Percentiles rank a stretch among this genome's conserved stretches.
phyloP scores from a whole-genome alignment of 2,888 invertebrate genomes.

The Osmoderma eremita region DNA sequence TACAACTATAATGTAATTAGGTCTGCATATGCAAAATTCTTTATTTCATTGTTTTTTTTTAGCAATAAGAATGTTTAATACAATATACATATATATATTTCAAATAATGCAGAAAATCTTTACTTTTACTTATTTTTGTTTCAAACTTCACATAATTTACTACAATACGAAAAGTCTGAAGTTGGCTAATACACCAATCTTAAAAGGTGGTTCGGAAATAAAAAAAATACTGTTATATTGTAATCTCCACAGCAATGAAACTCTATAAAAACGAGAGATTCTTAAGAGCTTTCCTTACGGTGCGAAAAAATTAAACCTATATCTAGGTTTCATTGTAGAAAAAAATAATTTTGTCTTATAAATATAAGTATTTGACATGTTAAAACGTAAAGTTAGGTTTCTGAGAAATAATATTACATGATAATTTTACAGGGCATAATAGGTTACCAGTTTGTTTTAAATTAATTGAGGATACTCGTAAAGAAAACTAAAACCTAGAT shows the following conservation, averaged over 20 bases:
- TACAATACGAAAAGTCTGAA: constrained; percentile 19
- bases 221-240: constrained; percentile 21
- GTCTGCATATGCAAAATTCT: constrained; percentile 26
- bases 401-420: constrained; percentile 10
- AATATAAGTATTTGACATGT: constrained; percentile 12
- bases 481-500: constrained; percentile 27
- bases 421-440: constrained; percentile 15
- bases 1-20: constrained; percentile 28
- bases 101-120: constrained; percentile 22
- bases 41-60: constrained; percentile 26
- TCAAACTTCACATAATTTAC: not conserved
- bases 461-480: constrained; percentile 27
- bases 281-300: not conserved
- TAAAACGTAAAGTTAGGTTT: constrained; percentile 14
- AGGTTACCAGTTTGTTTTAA: constrained; percentile 26
- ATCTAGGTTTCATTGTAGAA: constrained; percentile 23
- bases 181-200: too few relatives aligned
- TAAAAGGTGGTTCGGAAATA: not conserved
- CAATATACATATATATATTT: constrained; percentile 27
- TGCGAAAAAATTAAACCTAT: constrained; percentile 1
- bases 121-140: too few relatives aligned
- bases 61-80: constrained; percentile 32
- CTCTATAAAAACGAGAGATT: constrained; percentile 23
- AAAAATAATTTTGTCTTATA: constrained; percentile 13
- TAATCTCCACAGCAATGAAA: not conserved